Percentiles rank a stretch among this genome's conserved stretches.
Conservation (phyloP, 2,113 vertebrate species). For the Cervus canadensis region DNA sequence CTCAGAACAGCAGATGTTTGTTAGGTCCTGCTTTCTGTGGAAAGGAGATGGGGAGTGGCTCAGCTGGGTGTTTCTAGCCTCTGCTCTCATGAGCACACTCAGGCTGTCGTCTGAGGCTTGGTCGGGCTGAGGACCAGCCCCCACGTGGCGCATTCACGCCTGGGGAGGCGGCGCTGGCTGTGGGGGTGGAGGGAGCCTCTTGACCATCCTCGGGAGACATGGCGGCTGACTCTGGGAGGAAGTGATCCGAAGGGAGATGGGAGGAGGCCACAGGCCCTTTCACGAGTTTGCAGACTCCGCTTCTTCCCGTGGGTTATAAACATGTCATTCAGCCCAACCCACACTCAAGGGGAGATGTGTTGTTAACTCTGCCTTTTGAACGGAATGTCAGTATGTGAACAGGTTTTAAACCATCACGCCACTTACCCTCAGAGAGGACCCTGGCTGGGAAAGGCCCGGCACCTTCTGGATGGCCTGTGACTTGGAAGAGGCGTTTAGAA, state of each 20-base stretch:
- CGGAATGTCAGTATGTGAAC: background rate
- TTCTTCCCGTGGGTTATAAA: background rate
- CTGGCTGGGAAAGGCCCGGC: background rate
- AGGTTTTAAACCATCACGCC: background rate
- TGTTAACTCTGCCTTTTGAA: rapidly evolving
- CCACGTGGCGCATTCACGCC: rapidly evolving
- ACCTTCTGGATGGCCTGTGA: rapidly evolving
- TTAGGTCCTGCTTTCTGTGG: rapidly evolving
- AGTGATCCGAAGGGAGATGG: rapidly evolving
- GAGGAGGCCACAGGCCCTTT: rapidly evolving
- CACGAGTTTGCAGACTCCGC: rapidly evolving
- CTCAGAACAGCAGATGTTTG: rapidly evolving
- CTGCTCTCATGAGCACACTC: rapidly evolving
- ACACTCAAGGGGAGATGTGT: rapidly evolving
- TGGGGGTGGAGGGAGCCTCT: no score
- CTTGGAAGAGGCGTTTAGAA: rapidly evolving
- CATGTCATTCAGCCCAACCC: background rate
- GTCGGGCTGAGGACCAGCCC: rapidly evolving
- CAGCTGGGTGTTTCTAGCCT: background rate
- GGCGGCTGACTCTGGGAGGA: rapidly evolving
- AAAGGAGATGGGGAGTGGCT: background rate
- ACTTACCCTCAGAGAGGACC: rapidly evolving
- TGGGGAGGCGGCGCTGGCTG: rapidly evolving
- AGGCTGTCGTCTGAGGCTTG: background rate
- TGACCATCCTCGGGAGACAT: rapidly evolving